Percentiles rank a stretch among this genome's conserved stretches.
Conservation (phyloP, 30 jellyfish, hydroid and myxozoan genomes). For the Hydra vulgaris region DNA sequence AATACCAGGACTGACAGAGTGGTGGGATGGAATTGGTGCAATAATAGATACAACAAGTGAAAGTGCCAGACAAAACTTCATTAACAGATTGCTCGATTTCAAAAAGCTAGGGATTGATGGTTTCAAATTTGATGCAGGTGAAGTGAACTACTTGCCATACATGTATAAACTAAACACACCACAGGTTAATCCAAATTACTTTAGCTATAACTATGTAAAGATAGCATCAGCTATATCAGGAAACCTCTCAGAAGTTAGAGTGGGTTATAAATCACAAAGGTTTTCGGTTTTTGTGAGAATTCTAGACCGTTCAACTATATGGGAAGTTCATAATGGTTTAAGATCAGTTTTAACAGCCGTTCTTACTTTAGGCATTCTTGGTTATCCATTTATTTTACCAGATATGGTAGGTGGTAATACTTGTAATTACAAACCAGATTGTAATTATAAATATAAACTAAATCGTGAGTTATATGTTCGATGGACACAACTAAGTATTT, state of each 20-base stretch:
- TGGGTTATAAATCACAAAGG: conserved; percentile 65
- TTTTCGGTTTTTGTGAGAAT: conserved; percentile 52
- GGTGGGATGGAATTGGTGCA: conserved; percentile 95
- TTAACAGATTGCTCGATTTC: conserved; percentile 36
- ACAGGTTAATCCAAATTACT: conserved; percentile 45
- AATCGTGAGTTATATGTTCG: conserved; percentile 74
- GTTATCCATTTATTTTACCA: conserved; percentile 83
- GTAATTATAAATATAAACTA: conserved; percentile 30
- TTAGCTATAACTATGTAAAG: conserved; percentile 42
- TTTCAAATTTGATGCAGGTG: conserved; percentile 94
- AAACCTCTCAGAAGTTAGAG: conserved; percentile 63
- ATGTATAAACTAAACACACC: conserved; percentile 19
- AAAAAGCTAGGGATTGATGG: conserved; percentile 50
- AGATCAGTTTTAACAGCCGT: conserved; percentile 75
- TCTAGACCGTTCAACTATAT: conserved; percentile 59
- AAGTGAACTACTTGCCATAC: conserved; percentile 62
- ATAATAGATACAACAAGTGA: conserved; percentile 65
- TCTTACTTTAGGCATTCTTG: conserved; percentile 70
- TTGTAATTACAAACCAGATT: conserved; percentile 19
- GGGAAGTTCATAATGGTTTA: conserved; percentile 87
- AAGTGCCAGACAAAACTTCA: conserved; percentile 46
- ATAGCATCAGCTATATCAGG: conserved; percentile 55
- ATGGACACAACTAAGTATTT: conserved; percentile 75
- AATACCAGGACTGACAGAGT: conserved; percentile 53
- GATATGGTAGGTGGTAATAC: conserved; percentile 99